Base-by-base conservation (phyloP, 2,888 invertebrate species). In the Dusona sp. region DNA sequence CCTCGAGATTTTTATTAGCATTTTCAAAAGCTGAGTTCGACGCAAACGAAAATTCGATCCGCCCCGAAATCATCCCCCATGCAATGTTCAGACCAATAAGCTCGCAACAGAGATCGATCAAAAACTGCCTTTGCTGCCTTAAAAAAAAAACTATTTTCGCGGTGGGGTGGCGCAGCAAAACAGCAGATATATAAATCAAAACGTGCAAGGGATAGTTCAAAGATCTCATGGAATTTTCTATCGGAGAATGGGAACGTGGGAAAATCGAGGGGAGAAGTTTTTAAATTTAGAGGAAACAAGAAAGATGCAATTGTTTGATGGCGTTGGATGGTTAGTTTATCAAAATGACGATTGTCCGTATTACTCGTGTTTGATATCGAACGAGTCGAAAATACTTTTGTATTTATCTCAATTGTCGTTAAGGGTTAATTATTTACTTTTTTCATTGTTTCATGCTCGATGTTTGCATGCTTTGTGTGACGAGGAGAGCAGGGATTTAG, bases 21-120 rank as follows among this genome's bases (percentile, higher is more conserved):
- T 25, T 45, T 67, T 22, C n/a, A 33, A 42, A 61, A 68, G 61
- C 48, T 48, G 45, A 61, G 25, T n/a, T 54, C 13, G 54, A 61
- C 36, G 65, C 25, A 29, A 78, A 78, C 77, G 90, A 91, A 92
- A 92, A 92, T 92, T 92, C 90, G 92, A 91, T 92, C 91, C 92
- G 90, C 90, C 92, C 91, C 89, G 90, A 88, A 90, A 85, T 88
- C 90, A 85, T 88, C 83, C 78, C 82, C 89, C 89, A 89, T 88
- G 87, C 84, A 87, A 87, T 80, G 11, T 73, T 7, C 54, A 80
- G 38, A 67, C 29, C 16, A 61, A 61, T 29, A 22, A 82, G 85
- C 84, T 78, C 87, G 90, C 90, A 90, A 88, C 82, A 88, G 92
- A 92, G 91, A 91, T 89, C 92, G 90, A 92, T 92, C 92, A 91